phyloP scores from a whole-genome alignment of 1,140 invertebrate genomes.

The Colletes latitarsis region DNA sequence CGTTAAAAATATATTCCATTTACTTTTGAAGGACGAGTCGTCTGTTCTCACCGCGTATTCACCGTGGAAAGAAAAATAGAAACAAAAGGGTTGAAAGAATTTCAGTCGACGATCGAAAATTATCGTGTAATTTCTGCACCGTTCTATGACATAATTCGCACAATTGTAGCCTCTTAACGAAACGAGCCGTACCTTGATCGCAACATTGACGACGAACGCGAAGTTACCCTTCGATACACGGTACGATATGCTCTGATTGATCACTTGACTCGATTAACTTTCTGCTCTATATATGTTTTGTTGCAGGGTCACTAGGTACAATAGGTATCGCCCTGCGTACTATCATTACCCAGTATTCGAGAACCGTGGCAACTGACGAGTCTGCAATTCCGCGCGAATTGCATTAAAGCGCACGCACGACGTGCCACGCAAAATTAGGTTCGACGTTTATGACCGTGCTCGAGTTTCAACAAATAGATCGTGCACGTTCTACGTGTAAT shows the following conservation, averaged over 20 bases:
- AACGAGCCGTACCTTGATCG: background rate
- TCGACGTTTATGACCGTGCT: constrained; percentile 46
- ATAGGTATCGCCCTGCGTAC: constrained; percentile 49
- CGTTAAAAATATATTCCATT: too few species aligned
- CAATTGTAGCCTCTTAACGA: too few species aligned
- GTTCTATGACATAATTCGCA: background rate
- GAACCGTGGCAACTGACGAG: constrained; percentile 23
- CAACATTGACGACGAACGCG: background rate
- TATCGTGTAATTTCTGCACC: background rate
- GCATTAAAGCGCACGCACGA: constrained; percentile 31
- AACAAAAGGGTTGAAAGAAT: too few species aligned
- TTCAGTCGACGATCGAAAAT: background rate
- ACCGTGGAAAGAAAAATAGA: background rate
- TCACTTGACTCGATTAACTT: constrained; percentile 67
- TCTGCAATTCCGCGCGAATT: constrained; percentile 43
- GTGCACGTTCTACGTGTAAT: constrained; percentile 36
- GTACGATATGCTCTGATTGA: constrained; percentile 53
- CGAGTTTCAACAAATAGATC: constrained; percentile 45
- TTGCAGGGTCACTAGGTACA: constrained; percentile 59
- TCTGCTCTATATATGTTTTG: constrained; percentile 54
- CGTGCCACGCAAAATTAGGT: constrained; percentile 43
- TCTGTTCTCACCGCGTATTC: too few species aligned
- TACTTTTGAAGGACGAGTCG: too few species aligned
- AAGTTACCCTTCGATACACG: constrained; percentile 34
- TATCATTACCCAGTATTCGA: constrained; percentile 55